phyloP scores from a whole-genome alignment of 2,888 invertebrate genomes.

The Leucophenga montana region DNA sequence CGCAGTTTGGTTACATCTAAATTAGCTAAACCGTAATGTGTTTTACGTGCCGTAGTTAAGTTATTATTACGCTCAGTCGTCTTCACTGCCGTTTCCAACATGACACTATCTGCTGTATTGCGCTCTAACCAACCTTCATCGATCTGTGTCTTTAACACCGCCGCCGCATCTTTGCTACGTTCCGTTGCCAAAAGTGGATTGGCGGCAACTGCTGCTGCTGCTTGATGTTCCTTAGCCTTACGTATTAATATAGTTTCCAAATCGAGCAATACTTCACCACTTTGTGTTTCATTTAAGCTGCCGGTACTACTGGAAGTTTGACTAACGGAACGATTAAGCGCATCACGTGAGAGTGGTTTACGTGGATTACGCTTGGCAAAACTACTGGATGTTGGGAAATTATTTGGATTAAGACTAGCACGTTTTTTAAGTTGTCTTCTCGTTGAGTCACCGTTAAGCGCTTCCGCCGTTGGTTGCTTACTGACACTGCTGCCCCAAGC shows the following conservation, averaged over 20 bases:
- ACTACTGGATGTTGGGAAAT: constrained; percentile 75
- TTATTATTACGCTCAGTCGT: constrained; percentile 39
- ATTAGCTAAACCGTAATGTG: constrained; percentile 73
- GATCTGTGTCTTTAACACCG: constrained; percentile 54
- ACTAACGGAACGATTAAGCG: constrained; percentile 37
- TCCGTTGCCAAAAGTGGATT: constrained; percentile 51
- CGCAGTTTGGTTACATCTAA: constrained; percentile 61
- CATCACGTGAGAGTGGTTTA: constrained; percentile 76
- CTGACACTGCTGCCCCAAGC: constrained; percentile 74
- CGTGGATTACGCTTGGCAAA: constrained; percentile 85
- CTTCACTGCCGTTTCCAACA: too few relatives aligned
- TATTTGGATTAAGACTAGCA: constrained; percentile 75
- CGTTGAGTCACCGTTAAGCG: not conserved
- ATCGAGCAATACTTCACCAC: constrained; percentile 65
- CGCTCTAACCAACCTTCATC: constrained; percentile 78
- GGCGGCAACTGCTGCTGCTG: constrained; percentile 39
- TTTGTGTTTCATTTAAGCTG: constrained; percentile 30
- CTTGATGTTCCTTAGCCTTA: constrained; percentile 65
- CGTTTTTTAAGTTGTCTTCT: constrained; percentile 70
- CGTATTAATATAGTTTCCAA: constrained; percentile 71
- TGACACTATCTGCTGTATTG: constrained; percentile 49
- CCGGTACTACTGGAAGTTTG: constrained; percentile 22
- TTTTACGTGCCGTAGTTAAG: constrained; percentile 35
- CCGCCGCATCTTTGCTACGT: constrained; percentile 35
- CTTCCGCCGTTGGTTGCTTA: constrained; percentile 52